These are phyloP conservation scores for Nephrotoma flavescens DNA, from an alignment of 2,888 invertebrate species.

Conservation along the genomic window DNA sequence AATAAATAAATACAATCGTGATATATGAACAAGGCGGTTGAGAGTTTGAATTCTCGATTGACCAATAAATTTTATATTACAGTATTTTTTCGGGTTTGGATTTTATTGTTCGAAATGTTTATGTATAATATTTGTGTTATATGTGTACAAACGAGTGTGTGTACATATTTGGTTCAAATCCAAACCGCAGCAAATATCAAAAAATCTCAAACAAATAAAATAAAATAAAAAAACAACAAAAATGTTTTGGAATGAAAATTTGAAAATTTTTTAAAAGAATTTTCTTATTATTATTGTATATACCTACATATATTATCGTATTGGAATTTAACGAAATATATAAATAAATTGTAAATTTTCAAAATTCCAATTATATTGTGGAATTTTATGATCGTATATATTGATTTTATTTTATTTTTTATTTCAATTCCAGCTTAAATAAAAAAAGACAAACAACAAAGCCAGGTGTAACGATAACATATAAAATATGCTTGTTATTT, in stretches of 20 bases:
- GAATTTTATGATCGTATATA: not conserved
- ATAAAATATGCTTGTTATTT: not conserved
- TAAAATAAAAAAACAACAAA: not conserved
- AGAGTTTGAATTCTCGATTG: not conserved
- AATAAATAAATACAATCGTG: not conserved
- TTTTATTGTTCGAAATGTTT: not conserved
- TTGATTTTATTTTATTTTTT: not conserved
- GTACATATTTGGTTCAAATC: not conserved
- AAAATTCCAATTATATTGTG: not conserved
- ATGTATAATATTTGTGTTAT: not conserved
- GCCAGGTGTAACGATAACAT: not conserved
- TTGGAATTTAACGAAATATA: not conserved
- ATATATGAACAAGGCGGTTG: not conserved
- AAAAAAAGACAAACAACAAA: not conserved
- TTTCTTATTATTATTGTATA: not conserved
- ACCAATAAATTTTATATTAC: slow-evolving; percentile 1
- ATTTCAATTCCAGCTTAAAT: not conserved
- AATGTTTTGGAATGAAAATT: not conserved
- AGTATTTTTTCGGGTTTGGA: not conserved
- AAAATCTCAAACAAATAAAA: not conserved
- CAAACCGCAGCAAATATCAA: not conserved
- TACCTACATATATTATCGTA: not conserved
- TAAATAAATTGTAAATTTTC: not conserved
- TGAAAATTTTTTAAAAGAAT: not conserved
- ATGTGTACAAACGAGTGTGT: not conserved